These are phyloP conservation scores for Tetrax tetrax DNA, from an alignment of 2,113 vertebrate species.

Conservation along the genomic window DNA sequence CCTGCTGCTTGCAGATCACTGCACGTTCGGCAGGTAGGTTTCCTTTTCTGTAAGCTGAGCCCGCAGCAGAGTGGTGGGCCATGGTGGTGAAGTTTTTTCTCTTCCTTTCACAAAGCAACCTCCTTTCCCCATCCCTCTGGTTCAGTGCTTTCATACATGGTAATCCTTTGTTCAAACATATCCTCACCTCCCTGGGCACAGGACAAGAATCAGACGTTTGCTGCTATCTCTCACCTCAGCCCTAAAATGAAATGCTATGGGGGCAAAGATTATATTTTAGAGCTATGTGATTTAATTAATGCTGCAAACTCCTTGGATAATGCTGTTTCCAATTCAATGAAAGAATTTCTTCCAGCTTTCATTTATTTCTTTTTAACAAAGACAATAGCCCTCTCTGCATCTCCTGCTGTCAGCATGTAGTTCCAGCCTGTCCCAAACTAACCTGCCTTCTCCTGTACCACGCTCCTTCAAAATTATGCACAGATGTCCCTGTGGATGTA, in stretches of 20 bases:
- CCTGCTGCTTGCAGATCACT: neutral
- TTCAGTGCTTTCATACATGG: neutral
- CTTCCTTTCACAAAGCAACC: neutral
- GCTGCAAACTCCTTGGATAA: neutral
- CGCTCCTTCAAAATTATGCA: neutral
- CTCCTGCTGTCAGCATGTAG: neutral
- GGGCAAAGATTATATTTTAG: neutral
- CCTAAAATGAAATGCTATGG: neutral
- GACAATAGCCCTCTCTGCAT: neutral
- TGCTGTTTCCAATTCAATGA: conserved; percentile 1
- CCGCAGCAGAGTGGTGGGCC: neutral
- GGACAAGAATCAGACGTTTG: neutral
- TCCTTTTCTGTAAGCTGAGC: neutral
- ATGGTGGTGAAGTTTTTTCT: neutral
- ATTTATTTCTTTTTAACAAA: conserved; percentile 29
- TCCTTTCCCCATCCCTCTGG: neutral
- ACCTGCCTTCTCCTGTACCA: neutral
- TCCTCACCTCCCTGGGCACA: neutral
- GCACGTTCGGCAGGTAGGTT: neutral
- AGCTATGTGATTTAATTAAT: neutral
- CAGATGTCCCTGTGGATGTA: neutral
- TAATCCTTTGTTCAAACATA: neutral
- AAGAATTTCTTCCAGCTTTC: neutral
- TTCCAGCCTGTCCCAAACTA: conserved; percentile 37
- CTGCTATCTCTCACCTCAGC: neutral